Percentiles rank a stretch among this genome's conserved stretches.
These are phyloP conservation scores for Odontomachus brunneus DNA, from an alignment of 1,140 invertebrate species.

Conservation along the genomic window DNA sequence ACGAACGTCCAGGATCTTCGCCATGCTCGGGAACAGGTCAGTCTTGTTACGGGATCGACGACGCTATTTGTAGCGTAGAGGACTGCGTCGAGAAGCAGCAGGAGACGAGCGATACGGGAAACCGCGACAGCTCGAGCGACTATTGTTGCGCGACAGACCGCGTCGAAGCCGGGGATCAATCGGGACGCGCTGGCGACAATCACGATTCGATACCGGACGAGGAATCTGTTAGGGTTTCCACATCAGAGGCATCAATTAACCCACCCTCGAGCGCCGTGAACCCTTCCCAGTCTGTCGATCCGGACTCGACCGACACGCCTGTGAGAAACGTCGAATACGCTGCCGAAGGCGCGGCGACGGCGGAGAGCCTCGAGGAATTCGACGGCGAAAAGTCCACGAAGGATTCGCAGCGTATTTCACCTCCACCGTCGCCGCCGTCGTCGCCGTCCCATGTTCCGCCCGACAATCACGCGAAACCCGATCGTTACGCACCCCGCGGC, in stretches of 20 bases:
- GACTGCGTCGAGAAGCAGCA: not conserved
- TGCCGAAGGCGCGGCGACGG: not conserved
- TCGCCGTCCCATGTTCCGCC: not conserved
- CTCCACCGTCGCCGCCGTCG: too few species aligned
- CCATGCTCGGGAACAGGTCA: slow-evolving; percentile 65
- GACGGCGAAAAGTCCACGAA: slow-evolving; percentile 9
- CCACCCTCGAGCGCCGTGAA: not conserved
- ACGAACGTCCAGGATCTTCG: not conserved
- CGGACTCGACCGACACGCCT: not conserved
- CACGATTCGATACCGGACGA: not conserved
- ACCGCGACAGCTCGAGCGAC: not conserved
- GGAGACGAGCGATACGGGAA: not conserved
- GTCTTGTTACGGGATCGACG: slow-evolving; percentile 37
- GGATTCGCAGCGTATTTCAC: not conserved
- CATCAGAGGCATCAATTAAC: not conserved
- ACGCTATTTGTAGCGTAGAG: not conserved
- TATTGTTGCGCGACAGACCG: not conserved
- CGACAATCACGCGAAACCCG: not conserved
- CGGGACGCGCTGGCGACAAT: not conserved
- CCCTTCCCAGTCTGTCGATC: slow-evolving; percentile 33
- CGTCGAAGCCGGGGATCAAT: not conserved
- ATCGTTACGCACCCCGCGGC: not conserved
- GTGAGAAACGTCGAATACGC: not conserved
- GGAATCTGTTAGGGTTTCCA: not conserved
- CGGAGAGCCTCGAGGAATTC: not conserved